Percentiles rank a stretch among this genome's conserved stretches.
phyloP scores from a whole-genome alignment of 30 jellyfish, hydroid and myxozoan species.

The Cassiopea andromeda region DNA sequence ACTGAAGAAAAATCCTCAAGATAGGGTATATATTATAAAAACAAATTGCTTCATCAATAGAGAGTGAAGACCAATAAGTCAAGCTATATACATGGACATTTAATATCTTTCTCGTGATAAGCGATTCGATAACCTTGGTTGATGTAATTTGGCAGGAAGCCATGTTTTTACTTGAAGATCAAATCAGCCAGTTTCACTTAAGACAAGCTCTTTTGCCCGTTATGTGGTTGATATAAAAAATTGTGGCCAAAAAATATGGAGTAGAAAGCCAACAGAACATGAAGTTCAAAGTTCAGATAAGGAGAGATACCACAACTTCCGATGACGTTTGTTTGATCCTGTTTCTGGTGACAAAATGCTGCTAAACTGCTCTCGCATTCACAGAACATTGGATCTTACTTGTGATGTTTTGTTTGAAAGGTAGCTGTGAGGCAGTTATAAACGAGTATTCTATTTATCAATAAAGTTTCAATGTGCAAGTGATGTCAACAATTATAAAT shows the following conservation, averaged over 20 bases:
- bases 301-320: not conserved
- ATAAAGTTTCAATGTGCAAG: no score
- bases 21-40: no score
- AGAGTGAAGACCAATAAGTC: not conserved
- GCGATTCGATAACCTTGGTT: not conserved
- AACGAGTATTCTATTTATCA: no score
- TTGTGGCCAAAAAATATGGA: not conserved
- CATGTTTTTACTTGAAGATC: not conserved
- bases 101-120: not conserved
- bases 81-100: not conserved
- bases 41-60: no score
- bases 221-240: conserved; percentile 7
- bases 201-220: not conserved
- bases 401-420: not conserved
- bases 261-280: not conserved
- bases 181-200: not conserved
- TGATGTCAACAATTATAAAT: no score
- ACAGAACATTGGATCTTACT: not conserved
- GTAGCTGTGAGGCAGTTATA: no score
- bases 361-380: not conserved
- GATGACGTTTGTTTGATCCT: conserved; percentile 15
- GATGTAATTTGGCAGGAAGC: not conserved
- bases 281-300: not conserved
- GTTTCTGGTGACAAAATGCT: not conserved
- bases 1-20: no score